These are phyloP conservation scores for Gandaritis pyraliata DNA, from an alignment of 2,888 invertebrate species.

Conservation along the genomic window DNA sequence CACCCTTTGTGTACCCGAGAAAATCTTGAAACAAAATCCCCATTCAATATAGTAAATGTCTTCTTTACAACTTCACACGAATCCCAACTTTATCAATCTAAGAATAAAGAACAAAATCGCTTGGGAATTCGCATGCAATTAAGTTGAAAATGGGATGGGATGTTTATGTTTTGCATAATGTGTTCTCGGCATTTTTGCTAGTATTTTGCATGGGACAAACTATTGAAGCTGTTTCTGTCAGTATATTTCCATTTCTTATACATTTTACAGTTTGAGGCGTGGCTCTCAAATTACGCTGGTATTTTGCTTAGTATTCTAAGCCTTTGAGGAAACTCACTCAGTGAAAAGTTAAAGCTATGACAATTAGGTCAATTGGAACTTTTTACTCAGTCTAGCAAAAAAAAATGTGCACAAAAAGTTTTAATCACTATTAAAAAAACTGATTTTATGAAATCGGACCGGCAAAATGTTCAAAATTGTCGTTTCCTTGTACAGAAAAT, in stretches of 20 bases:
- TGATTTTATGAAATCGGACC: too few species aligned
- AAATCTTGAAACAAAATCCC: conserved; percentile 58
- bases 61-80: conserved; percentile 36
- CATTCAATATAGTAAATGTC: conserved; percentile 49
- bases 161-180: conserved; percentile 37
- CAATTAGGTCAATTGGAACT: too few species aligned
- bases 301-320: too few species aligned
- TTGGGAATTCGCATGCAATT: conserved; percentile 20
- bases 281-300: neutral
- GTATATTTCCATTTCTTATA: conserved; percentile 6
- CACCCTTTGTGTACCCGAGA: conserved; percentile 53
- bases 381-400: too few species aligned
- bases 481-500: too few species aligned
- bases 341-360: too few species aligned
- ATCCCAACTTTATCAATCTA: conserved; percentile 33
- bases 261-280: neutral
- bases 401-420: too few species aligned
- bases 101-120: conserved; percentile 28
- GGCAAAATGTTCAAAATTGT: too few species aligned
- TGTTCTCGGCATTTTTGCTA: conserved; percentile 28
- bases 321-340: too few species aligned
- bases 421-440: too few species aligned
- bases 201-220: conserved; percentile 23
- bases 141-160: conserved; percentile 27
- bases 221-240: conserved; percentile 21